phyloP scores from a whole-genome alignment of 2,113 vertebrate species.

The Macrotus californicus region DNA sequence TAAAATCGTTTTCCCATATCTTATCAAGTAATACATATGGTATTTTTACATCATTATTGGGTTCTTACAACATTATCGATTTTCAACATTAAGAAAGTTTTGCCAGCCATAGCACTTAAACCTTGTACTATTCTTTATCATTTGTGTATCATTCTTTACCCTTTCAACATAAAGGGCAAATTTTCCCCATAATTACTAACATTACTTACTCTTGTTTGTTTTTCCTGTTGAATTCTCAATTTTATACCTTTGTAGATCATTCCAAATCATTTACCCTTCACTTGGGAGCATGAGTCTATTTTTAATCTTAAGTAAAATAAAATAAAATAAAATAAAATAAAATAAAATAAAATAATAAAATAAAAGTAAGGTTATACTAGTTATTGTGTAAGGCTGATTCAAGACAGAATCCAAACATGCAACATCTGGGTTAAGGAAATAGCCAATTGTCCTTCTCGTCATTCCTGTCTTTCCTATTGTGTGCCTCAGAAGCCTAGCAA shows the following conservation, averaged over 20 bases:
- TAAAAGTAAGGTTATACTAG: not conserved
- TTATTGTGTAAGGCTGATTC: not conserved
- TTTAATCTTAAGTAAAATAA: conserved; percentile 36
- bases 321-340: not conserved
- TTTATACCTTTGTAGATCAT: not conserved
- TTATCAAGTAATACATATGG: not conserved
- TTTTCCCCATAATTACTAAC: not conserved
- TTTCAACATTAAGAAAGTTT: not conserved
- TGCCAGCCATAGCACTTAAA: not conserved
- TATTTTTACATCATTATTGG: not conserved
- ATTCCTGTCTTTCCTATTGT: not conserved
- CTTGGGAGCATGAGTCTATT: not conserved
- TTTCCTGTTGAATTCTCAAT: not conserved
- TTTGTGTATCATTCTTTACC: not conserved
- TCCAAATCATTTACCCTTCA: not conserved
- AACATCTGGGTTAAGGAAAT: conserved; percentile 19
- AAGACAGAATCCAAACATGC: not conserved
- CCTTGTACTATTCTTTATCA: not conserved
- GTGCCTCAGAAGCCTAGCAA: conserved; percentile 44
- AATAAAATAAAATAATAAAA: not conserved
- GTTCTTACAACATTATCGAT: not conserved
- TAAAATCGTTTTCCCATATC: not conserved
- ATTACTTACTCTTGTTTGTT: not conserved
- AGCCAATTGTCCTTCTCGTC: not conserved
- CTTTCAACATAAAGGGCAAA: not conserved